Conservation (phyloP, 2,888 invertebrate species). For the Limnephilus marmoratus region DNA sequence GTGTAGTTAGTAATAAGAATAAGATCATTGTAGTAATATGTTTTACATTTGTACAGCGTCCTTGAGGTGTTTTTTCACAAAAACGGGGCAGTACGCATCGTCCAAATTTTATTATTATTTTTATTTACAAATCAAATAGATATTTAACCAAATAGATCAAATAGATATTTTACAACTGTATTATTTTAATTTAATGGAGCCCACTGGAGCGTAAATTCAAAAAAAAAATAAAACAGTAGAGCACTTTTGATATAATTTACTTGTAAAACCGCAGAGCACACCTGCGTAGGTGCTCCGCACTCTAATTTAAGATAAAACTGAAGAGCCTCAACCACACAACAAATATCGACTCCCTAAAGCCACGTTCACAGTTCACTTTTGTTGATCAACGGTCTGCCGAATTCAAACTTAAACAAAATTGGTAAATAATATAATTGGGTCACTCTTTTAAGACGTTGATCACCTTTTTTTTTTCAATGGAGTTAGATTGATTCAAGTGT, state of each 20-base stretch:
- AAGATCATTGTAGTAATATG: too few relatives aligned
- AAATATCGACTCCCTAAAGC: not conserved
- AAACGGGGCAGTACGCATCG: too few relatives aligned
- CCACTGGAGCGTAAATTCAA: not conserved
- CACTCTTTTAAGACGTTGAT: not conserved
- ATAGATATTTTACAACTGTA: not conserved
- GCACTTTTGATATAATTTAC: not conserved
- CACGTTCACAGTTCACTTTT: not conserved
- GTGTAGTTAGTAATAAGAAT: too few relatives aligned
- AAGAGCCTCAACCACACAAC: constrained; percentile 20
- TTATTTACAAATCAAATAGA: too few relatives aligned
- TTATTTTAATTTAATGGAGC: not conserved
- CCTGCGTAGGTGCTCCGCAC: constrained; percentile 18
- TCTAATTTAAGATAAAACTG: constrained; percentile 34
- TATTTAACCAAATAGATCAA: too few relatives aligned
- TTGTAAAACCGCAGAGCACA: constrained; percentile 18
- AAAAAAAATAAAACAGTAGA: not conserved
- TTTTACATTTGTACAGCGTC: too few relatives aligned
- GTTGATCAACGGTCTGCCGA: too few relatives aligned
- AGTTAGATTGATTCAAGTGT: not conserved
- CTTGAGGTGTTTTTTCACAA: too few relatives aligned
- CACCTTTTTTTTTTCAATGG: not conserved
- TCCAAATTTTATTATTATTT: too few relatives aligned
- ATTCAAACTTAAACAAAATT: too few relatives aligned
- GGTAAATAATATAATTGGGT: too few relatives aligned